phyloP scores from a whole-genome alignment of 2,113 vertebrate species.

The Anhinga rufa region DNA sequence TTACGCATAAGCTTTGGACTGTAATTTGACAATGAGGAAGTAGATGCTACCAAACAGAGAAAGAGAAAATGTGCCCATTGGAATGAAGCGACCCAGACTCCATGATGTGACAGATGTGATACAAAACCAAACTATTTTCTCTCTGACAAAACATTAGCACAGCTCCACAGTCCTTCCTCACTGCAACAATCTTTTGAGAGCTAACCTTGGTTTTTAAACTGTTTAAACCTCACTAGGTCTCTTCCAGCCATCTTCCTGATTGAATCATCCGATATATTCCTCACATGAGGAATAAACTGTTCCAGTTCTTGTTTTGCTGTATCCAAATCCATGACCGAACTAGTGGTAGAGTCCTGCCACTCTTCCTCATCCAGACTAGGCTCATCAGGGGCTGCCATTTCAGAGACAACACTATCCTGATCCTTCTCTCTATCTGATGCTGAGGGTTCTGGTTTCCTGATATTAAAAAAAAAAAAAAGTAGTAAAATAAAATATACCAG shows the following conservation, averaged over 20 bases:
- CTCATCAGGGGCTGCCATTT: not conserved
- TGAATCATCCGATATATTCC: not conserved
- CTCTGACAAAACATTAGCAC: not conserved
- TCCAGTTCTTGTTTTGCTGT: slow-evolving; percentile 37
- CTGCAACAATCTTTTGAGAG: not conserved
- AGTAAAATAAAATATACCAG: not conserved
- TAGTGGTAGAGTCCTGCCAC: accelerated
- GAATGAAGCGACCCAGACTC: not conserved
- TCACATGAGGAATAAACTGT: slow-evolving; percentile 73
- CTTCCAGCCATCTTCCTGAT: slow-evolving; percentile 64
- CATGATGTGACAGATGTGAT: accelerated
- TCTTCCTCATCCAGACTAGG: not conserved
- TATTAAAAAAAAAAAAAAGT: not conserved
- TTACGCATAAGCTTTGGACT: not conserved
- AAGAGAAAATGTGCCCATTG: not conserved
- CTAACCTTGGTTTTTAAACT: slow-evolving; percentile 73
- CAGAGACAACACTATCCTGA: not conserved
- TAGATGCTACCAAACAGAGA: not conserved
- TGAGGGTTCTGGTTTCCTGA: not conserved
- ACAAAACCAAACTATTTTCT: not conserved
- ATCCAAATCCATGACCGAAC: not conserved
- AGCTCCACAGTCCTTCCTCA: not conserved
- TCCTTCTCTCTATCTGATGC: not conserved
- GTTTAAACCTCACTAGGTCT: slow-evolving; percentile 66
- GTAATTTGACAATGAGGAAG: not conserved